Evolutionary conservation across 2,888 invertebrate genomes (phyloP), one percentile per base, ranked within the genome.

Genomic region (Lumbricus terrestris): DNA sequence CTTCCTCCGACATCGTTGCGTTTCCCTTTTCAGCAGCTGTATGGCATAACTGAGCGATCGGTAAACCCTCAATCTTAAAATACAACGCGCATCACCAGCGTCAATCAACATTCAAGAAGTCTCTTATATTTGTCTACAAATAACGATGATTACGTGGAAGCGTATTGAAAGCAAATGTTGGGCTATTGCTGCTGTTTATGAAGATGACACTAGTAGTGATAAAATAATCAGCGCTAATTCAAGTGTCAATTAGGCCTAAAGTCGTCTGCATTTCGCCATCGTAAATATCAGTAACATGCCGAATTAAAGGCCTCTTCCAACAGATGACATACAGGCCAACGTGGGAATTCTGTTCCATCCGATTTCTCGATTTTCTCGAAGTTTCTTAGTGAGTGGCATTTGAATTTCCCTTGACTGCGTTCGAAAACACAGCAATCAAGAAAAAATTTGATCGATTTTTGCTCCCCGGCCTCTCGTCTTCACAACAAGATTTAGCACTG

Each of bases 201-300:
- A 47, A 23, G 47, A 23, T 47, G 69, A 29, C 1, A 69, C 13
- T 69, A 5, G 13, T 8, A n/a, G n/a, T 69, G 69, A 69, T n/a
- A 69, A 11, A 69, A n/a, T n/a, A 69, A 69, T 69, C 11, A 69
- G n/a, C n/a, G n/a, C 69, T n/a, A 69, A 29, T 69, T 69, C 11
- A 69, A 69, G 69, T n/a, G 29, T 11, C 69, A 69, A 69, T 69
- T 69, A 69, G 69, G 69, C 69, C 69, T 69, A 69, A 69, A 69
- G 69, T 69, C 69, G 69, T 69, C 69, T 69, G 69, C 69, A 69
- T 69, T n/a, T 69, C 69, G 69, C 69, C 69, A 69, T 69, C n/a
- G 29, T n/a, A 69, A 69, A 69, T 69, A n/a, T 29, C 29, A 69
- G n/a, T 8, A 69, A 69, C 69, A 69, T 69, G 69, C 69, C 69